phyloP scores from a whole-genome alignment of 2,888 invertebrate genomes.

The Carterocephalus palaemon region DNA sequence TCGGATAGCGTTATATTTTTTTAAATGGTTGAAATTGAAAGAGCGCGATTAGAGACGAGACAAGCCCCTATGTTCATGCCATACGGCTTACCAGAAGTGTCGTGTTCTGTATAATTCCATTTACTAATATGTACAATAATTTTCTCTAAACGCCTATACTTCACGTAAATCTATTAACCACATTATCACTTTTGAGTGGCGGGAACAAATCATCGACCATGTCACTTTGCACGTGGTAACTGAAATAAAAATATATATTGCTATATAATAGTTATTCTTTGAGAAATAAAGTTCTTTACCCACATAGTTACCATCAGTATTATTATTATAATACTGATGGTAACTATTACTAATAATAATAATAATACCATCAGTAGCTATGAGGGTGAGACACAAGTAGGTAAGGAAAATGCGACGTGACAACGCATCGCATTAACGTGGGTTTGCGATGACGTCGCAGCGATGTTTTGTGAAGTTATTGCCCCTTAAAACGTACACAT shows the following conservation, averaged over 20 bases:
- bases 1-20: conserved; percentile 25
- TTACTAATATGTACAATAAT: conserved; percentile 37
- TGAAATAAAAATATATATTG: conserved; percentile 83
- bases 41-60: conserved; percentile 41
- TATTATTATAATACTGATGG: too few relatives aligned
- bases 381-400: conserved; percentile 1
- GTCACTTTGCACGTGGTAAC: conserved; percentile 94
- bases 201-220: conserved; percentile 96
- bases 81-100: conserved; percentile 67
- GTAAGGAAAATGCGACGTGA: too few relatives aligned
- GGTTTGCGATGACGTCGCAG: too few relatives aligned
- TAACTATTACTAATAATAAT: too few relatives aligned
- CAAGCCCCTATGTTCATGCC: conserved; percentile 65
- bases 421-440: too few relatives aligned
- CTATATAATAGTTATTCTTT: conserved; percentile 19
- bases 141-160: conserved; percentile 42
- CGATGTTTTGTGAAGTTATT: too few relatives aligned
- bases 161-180: conserved; percentile 61
- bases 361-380: too few relatives aligned
- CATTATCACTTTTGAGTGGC: conserved; percentile 69
- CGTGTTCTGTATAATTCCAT: conserved; percentile 43
- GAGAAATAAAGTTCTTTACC: too few relatives aligned
- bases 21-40: conserved; percentile 23
- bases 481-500: too few relatives aligned
- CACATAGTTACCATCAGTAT: too few relatives aligned